phyloP scores from a whole-genome alignment of 2,888 invertebrate genomes.

The Candidula unifasciata region DNA sequence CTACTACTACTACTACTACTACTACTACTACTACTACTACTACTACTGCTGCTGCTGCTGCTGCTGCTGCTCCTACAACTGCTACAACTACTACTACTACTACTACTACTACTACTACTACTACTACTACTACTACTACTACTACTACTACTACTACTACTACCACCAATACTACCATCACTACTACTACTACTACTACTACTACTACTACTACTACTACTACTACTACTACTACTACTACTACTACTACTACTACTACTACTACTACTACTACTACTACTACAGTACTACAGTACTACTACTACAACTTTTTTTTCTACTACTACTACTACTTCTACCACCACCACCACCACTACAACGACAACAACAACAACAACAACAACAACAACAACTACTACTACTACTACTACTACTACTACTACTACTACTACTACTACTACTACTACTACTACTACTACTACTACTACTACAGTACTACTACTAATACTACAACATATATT shows the following conservation, averaged over 20 bases:
- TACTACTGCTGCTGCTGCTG: conserved; percentile 1
- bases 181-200: conserved; percentile 23
- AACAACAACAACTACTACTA: not conserved
- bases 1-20: conserved; percentile 19
- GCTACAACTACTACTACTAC: not conserved
- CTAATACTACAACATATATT: too few species aligned
- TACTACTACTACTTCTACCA: too few species aligned
- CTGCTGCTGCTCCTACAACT: too few species aligned
- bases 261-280: too few species aligned
- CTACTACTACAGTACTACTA: too few species aligned
- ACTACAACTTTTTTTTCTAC: too few species aligned
- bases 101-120: conserved; percentile 24
- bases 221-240: conserved; percentile 27
- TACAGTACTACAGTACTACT: too few species aligned
- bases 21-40: conserved; percentile 22
- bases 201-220: conserved; percentile 25
- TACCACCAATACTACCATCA: too few species aligned
- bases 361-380: too few species aligned
- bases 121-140: conserved; percentile 23
- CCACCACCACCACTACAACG: too few species aligned
- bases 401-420: conserved; percentile 12
- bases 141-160: conserved; percentile 27
- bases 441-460: too few species aligned
- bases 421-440: not conserved
- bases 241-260: not conserved